phyloP scores from a whole-genome alignment of 1,140 invertebrate genomes.

The Caenorhabditis remanei region DNA sequence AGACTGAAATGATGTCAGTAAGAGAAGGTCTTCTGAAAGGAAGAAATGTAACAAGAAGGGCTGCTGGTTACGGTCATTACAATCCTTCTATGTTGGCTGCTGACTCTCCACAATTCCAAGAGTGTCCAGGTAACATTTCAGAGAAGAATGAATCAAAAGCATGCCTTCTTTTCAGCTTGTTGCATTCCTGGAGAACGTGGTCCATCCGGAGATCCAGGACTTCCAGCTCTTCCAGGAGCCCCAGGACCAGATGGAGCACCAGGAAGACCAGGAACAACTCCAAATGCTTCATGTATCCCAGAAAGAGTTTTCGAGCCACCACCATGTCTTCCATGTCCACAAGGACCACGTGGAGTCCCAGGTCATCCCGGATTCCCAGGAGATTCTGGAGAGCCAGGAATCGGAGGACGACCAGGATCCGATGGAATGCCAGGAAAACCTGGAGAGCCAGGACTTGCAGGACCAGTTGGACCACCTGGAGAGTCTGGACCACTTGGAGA shows the following conservation, averaged over 20 bases:
- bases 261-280: slow-evolving; percentile 76
- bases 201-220: slow-evolving; percentile 75
- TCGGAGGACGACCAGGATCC: slow-evolving; percentile 67
- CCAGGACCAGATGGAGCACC: slow-evolving; percentile 77
- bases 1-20: slow-evolving; percentile 65
- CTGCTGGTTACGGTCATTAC: slow-evolving; percentile 72
- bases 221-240: slow-evolving; percentile 74
- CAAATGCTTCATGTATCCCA: slow-evolving; percentile 77
- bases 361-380: slow-evolving; percentile 76
- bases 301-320: slow-evolving; percentile 77
- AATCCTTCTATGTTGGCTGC: slow-evolving; percentile 73
- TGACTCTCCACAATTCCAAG: slow-evolving; percentile 75
- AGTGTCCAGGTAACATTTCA: slow-evolving; percentile 73
- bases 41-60: slow-evolving; percentile 64
- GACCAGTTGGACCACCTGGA: slow-evolving; percentile 71
- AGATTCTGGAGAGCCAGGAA: slow-evolving; percentile 73
- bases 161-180: slow-evolving; percentile 70
- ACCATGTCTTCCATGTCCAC: slow-evolving; percentile 77
- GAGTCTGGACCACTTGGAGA: slow-evolving; percentile 61
- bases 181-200: slow-evolving; percentile 76
- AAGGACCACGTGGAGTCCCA: slow-evolving; percentile 74
- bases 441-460: slow-evolving; percentile 61
- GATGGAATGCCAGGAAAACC: slow-evolving; percentile 62
- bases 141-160: too few species aligned
- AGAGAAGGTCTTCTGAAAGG: slow-evolving; percentile 62